Evolutionary conservation across 2,797 vertebrate species (phyloP).

Genomic region (Acipenser transmontanus): DNA sequence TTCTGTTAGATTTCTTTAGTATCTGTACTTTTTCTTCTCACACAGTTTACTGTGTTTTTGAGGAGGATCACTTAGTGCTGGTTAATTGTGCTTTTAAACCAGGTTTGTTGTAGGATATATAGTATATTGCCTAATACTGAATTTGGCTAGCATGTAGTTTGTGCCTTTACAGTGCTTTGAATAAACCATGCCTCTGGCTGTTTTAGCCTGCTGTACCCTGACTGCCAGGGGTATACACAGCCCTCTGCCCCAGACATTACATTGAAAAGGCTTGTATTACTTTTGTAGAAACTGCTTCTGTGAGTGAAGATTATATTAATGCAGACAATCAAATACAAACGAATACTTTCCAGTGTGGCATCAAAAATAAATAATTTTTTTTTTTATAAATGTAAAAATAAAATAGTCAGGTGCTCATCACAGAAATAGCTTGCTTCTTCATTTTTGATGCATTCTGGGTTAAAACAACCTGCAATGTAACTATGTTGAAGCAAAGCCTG

Average conservation of each 20-base stretch:
- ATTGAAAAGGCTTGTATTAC: neutral
- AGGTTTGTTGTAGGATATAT: too few species aligned
- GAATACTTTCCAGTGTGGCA: neutral
- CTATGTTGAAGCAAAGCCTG: neutral
- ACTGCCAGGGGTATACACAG: neutral
- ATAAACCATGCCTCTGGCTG: neutral
- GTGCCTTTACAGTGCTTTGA: too few species aligned
- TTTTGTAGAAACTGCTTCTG: neutral
- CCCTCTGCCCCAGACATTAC: neutral
- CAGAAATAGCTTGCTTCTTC: too few species aligned
- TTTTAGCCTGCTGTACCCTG: neutral
- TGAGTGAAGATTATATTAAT: neutral
- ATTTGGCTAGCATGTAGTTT: too few species aligned
- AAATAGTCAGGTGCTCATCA: neutral
- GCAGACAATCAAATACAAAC: neutral
- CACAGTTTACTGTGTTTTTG: too few species aligned
- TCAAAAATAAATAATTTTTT: too few species aligned
- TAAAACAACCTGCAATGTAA: neutral
- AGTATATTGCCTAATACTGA: too few species aligned
- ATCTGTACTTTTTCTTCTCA: too few species aligned
- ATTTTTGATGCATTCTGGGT: too few species aligned
- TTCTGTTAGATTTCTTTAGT: too few species aligned
- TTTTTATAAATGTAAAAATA: neutral
- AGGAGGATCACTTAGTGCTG: too few species aligned
- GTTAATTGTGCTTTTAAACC: too few species aligned